Conservation (phyloP, 2,113 vertebrate species). For the Cricetomys ansorgei region DNA sequence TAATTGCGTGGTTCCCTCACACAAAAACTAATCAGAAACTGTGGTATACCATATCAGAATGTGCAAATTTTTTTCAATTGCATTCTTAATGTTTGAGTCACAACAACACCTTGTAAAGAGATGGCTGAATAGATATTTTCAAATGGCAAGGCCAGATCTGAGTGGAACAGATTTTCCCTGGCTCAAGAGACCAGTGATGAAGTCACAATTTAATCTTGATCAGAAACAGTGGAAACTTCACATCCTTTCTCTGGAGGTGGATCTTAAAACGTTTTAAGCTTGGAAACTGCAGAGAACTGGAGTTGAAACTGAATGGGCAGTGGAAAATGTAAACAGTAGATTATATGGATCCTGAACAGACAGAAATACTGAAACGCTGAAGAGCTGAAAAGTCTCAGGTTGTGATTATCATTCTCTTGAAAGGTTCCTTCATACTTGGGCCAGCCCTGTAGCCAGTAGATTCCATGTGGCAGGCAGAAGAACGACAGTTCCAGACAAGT, state of each 20-base stretch:
- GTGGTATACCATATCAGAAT: neutral
- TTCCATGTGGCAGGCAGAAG: neutral
- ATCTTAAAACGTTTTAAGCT: neutral
- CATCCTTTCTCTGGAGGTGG: neutral
- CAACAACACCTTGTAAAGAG: neutral
- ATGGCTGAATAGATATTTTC: neutral
- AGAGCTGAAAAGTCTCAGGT: neutral
- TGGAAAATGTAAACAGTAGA: neutral
- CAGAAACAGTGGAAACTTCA: neutral
- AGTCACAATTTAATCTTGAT: neutral
- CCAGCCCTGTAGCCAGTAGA: neutral
- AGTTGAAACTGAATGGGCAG: neutral
- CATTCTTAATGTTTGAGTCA: slow-evolving; percentile 29
- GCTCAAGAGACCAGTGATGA: neutral
- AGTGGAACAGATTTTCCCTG: neutral
- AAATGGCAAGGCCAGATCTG: neutral
- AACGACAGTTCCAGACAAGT: neutral
- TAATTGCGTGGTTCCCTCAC: neutral
- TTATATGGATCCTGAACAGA: neutral
- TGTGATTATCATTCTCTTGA: neutral
- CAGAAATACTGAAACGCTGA: too few species aligned
- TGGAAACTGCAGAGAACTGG: neutral
- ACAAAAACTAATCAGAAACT: neutral
- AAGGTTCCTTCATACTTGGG: neutral
- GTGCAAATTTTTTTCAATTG: slow-evolving; percentile 10